These are phyloP conservation scores for Carettochelys insculpta DNA, from an alignment of 2,113 vertebrate genomes.

Conservation along the genomic window DNA sequence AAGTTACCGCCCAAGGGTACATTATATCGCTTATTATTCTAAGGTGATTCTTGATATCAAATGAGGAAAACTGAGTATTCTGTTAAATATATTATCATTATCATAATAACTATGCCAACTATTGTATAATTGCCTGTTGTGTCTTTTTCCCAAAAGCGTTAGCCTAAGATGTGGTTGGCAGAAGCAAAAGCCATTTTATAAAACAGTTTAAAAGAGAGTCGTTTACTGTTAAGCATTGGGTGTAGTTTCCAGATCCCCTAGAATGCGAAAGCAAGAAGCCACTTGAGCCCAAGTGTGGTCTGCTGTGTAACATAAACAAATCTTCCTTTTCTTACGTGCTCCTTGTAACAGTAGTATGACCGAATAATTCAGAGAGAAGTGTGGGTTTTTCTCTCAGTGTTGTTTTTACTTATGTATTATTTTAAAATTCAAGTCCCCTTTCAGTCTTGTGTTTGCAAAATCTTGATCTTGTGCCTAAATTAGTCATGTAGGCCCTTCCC, in stretches of 20 bases:
- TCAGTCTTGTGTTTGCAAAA: neutral
- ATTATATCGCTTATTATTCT: neutral
- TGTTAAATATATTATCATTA: constrained; percentile 1
- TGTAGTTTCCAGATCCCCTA: constrained; percentile 31
- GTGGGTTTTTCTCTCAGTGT: constrained; percentile 23
- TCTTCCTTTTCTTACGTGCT: constrained; percentile 28
- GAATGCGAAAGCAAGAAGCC: neutral
- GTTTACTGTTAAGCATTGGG: constrained; percentile 14
- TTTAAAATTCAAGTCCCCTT: neutral
- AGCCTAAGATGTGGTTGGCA: constrained; percentile 32
- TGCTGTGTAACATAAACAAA: constrained; percentile 59
- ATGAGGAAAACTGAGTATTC: constrained; percentile 4
- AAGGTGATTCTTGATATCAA: constrained; percentile 39
- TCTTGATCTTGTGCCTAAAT: neutral
- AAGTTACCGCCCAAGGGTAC: neutral
- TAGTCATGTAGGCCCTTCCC: neutral
- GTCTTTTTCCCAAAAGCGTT: constrained; percentile 45
- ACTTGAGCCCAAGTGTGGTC: constrained; percentile 26
- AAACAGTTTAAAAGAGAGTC: constrained; percentile 23
- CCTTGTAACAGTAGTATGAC: constrained; percentile 29
- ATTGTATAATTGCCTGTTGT: constrained; percentile 51
- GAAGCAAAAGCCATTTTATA: constrained; percentile 34
- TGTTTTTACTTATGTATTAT: neutral
- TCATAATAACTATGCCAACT: constrained; percentile 34
- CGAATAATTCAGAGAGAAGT: constrained; percentile 31